Base-by-base conservation (phyloP, 2,888 invertebrate species). In the Escarpia spicata region DNA sequence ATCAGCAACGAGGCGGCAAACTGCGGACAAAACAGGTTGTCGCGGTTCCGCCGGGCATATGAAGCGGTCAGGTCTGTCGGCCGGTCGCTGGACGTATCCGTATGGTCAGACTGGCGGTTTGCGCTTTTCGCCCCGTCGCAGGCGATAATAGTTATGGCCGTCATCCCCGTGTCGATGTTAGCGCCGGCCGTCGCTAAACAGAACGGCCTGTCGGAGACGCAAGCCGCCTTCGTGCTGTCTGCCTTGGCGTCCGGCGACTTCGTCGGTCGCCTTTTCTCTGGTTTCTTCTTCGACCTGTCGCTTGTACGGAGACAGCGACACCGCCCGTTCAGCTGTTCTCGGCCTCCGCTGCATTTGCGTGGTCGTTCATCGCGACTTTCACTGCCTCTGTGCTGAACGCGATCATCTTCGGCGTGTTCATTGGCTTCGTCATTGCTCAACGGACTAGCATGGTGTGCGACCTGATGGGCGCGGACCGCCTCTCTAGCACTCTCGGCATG, bases 401-500 rank as follows among this genome's bases (percentile, higher is more conserved):
- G 15, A 37, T 43, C 58, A 4, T 91, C 12, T 91, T 43, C n/a
- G 52, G 91, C 12, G 91, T 91, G 26, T 52, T 91, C 52, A n/a
- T 52, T 3, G 91, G 91, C 26, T 31, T 91, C 43, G 43, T 58
- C 45, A 44, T 91, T 26, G 91, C 45, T 31, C 91, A 91, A 52
- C 9, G 91, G 15, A 91, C 91, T 19, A 91, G 15, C 91, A 91
- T 91, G 45, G 4, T 91, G 15, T 91, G 91, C 58, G 95, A 95
- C 91, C 93, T 95, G 43, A 92, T 95, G 12, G 95, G 95, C 6
- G 92, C 94, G 0, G 94, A 95, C 52, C 94, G 93, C 91, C 93
- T 95, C 92, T 94, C 95, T n/a, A 94, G 95, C 92, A 95, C 95
- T 12, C 94, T 95, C 26, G 95, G 95, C 44, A 92, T 95, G 90